Base-by-base conservation (phyloP, 2,113 vertebrate genomes). In the Murina feae region DNA sequence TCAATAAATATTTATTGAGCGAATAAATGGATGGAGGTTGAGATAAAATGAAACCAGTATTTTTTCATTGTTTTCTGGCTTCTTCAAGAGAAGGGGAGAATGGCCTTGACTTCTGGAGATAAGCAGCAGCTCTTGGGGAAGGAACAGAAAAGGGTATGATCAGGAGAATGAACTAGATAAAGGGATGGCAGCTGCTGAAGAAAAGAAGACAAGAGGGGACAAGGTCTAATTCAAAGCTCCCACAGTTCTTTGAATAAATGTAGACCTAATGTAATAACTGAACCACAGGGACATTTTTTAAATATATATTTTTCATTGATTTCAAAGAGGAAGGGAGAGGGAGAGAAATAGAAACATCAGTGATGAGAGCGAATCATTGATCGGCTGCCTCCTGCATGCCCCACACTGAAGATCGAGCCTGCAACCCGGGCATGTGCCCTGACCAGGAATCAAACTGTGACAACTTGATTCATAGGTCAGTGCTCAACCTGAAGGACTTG, bases 271-370 rank as follows among this genome's bases (percentile, higher is more conserved):
- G 39, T 65, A 37, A 86, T 91, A 93, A 89, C 5, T 65, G 42
- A 94, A 83, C 55, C 90, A 86, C 25, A 92, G 82, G 76, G 30
- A 14, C 68, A 87, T 83, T 95, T 96, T 85, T 25, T 25, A 58
- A 58, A 58, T 44, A 58, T 25, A 58, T 58, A 25, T 58, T 58
- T 58, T 25, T 58, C n/a, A 58, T 58, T 58, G 55, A 58, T 58
- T 58, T 58, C 55, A 58, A 23, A 58, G 23, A 25, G 9, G 55
- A 58, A 58, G 55, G 9, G 55, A 58, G 23, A 58, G 55, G 55
- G 23, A 25, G 23, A n/a, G 55, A 58, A 21, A 23, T 9, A 55
- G 23, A 58, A 58, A 58, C 23, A 58, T 58, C 55, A 58, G 25
- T 58, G 55, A 58, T 25, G 55, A 58, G 55, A 58, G 8, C 25